Evolutionary conservation across 1,140 invertebrate species (phyloP).

Genomic region (Portunus trituberculatus): DNA sequence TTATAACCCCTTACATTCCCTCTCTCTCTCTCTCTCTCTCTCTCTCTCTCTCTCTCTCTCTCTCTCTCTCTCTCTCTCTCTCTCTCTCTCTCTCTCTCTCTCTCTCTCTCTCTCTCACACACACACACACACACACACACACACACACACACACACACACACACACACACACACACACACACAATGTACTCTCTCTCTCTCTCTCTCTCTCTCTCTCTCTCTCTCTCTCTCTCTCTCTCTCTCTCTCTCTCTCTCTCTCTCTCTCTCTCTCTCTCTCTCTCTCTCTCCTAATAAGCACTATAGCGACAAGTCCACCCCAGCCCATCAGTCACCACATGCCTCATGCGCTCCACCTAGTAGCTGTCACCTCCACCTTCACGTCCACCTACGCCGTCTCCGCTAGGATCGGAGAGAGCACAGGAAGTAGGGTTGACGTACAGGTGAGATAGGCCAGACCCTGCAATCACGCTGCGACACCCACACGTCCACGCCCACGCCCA

Average conservation of each 20-base stretch:
- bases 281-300: not conserved
- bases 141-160: too few species aligned
- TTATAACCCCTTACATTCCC: not conserved
- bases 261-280: conserved; percentile 7
- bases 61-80: not conserved
- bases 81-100: not conserved
- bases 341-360: not conserved
- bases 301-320: not conserved
- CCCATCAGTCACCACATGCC: not conserved
- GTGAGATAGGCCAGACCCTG: conserved; percentile 46
- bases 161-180: too few species aligned
- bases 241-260: not conserved
- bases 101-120: not conserved
- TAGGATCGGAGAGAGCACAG: not conserved
- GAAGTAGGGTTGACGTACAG: conserved; percentile 28
- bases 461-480: conserved; percentile 12
- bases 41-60: not conserved
- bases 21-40: not conserved
- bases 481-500: not conserved
- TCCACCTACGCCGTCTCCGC: not conserved
- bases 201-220: not conserved
- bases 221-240: not conserved
- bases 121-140: too few species aligned
- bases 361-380: conserved; percentile 7
- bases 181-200: not conserved